Conservation (phyloP, 2,113 vertebrate genomes). For the Ptilonorhynchus violaceus region DNA sequence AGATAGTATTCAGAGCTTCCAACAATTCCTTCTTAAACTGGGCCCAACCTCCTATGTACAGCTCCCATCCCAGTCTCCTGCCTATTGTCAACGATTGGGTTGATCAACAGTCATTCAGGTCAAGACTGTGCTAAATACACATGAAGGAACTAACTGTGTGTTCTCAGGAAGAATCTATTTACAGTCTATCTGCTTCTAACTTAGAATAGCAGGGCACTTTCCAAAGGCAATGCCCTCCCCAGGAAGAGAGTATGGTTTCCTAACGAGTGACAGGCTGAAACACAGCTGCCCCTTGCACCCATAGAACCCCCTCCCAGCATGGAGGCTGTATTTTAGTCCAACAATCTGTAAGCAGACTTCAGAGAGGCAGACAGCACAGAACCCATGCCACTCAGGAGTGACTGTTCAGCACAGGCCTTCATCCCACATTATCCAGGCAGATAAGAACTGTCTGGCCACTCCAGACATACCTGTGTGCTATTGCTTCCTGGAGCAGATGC, state of each 20-base stretch:
- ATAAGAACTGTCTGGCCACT: background rate
- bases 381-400: background rate
- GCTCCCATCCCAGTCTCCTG: background rate
- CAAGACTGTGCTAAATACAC: background rate
- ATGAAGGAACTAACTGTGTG: background rate
- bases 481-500: slow-evolving; percentile 95
- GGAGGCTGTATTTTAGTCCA: background rate
- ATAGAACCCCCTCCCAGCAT: background rate
- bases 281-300: background rate
- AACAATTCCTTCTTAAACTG: background rate
- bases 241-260: background rate
- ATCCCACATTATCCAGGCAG: background rate
- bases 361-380: background rate
- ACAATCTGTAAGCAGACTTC: background rate
- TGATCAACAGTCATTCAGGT: background rate
- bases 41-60: background rate
- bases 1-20: background rate
- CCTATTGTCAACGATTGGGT: background rate
- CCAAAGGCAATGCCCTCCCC: background rate
- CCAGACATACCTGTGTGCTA: slow-evolving; percentile 84
- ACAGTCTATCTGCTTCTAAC: background rate
- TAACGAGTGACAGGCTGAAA: background rate
- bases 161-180: background rate
- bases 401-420: background rate
- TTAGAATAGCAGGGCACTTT: background rate